phyloP scores from a whole-genome alignment of 2,797 vertebrate species.

The Melanogrammus aeglefinus region DNA sequence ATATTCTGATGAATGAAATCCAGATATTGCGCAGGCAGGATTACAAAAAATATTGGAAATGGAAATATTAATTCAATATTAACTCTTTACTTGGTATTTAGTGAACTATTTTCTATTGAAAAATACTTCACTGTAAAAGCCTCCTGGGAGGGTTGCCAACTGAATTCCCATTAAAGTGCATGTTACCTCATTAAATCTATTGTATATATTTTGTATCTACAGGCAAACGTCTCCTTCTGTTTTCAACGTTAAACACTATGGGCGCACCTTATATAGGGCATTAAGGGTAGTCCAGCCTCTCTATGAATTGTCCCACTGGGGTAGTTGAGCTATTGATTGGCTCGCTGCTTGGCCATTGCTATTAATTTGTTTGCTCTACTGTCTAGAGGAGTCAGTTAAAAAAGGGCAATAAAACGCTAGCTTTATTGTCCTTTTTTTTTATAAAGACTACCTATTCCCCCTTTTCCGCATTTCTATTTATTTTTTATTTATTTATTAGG shows the following conservation, averaged over 20 bases:
- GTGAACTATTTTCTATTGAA: neutral
- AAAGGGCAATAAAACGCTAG: neutral
- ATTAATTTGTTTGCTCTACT: constrained; percentile 36
- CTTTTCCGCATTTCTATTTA: neutral
- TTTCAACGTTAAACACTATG: neutral
- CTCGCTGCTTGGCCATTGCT: constrained; percentile 13
- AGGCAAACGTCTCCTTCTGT: neutral
- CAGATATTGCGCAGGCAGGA: too few relatives aligned
- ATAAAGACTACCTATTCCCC: neutral
- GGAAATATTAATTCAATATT: neutral
- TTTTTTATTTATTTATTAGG: neutral
- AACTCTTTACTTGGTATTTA: neutral
- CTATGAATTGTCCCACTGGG: constrained; percentile 37
- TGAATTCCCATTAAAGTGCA: neutral
- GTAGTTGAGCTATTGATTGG: constrained; percentile 44
- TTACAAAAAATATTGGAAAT: neutral
- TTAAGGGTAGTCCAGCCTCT: constrained; percentile 23
- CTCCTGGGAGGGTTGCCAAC: neutral
- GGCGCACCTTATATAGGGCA: constrained; percentile 17
- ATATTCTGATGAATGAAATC: too few relatives aligned
- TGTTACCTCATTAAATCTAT: neutral
- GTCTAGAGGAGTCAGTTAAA: neutral
- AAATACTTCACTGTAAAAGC: too few relatives aligned
- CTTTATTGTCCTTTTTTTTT: neutral
- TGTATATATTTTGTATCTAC: neutral